Evolutionary conservation across 2,888 invertebrate species (phyloP), one percentile per base, ranked within the genome.

Genomic region (Acanthosepion esculentum): DNA sequence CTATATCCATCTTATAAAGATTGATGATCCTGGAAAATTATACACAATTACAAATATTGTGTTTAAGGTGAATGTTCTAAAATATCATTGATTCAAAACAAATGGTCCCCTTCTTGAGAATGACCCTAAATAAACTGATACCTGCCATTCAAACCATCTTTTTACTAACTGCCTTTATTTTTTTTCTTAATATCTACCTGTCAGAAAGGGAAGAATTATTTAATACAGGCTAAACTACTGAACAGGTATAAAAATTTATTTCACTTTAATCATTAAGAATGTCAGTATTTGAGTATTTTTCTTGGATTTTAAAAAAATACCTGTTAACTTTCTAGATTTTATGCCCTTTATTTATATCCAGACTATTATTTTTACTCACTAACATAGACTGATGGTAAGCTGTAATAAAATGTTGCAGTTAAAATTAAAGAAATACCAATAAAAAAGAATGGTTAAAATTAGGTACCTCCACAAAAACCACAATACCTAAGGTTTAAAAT

Each of bases 11-110:
- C 78, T n/a, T 10, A 78, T 1, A n/a, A 78, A 78, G 23, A 78
- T 15, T 15, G n/a, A 78, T 78, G n/a, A 2, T 78, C n/a, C n/a
- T 78, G n/a, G 78, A 78, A n/a, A 5, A 4, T 33, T 12, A n/a
- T 33, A n/a, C n/a, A 33, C 33, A 78, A 33, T 78, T 23, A n/a
- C 78, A n/a, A 78, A 12, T n/a, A 33, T 78, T 78, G 7, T 78
- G n/a, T 78, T 33, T 78, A 3, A 78, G n/a, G 15, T 78, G 78
- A 78, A n/a, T 78, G n/a, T 18, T 78, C 33, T 78, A n/a, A 78
- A 78, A 78, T 78, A n/a, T 78, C 78, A n/a, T 78, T 78, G 78
- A 78, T 78, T 78, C n/a, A 78, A 78, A 78, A n/a, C 33, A 78
- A 78, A 78, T 78, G 78, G n/a, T 78, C 4, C n/a, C 23, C 29